Evolutionary conservation across 2,797 vertebrate genomes (phyloP).

Genomic region (Chromobotia macracanthus): DNA sequence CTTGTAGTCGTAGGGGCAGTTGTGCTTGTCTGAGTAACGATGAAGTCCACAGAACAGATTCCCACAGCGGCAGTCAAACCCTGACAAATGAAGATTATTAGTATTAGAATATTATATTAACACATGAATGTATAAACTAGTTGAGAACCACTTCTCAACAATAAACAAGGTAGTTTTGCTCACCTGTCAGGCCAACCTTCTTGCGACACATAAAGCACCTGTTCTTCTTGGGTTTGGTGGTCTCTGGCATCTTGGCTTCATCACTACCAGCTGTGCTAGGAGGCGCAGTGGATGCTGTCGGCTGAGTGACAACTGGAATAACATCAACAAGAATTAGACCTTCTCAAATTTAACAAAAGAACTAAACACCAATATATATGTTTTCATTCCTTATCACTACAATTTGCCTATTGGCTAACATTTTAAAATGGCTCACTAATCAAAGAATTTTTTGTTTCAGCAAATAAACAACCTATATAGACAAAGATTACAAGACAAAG

Average conservation of each 20-base stretch:
- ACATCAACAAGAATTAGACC: background rate
- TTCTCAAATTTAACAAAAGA: background rate
- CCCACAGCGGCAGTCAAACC: conserved; percentile 89
- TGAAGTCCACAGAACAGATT: conserved; percentile 88
- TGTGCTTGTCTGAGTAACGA: conserved; percentile 89
- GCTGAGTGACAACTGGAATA: conserved; percentile 72
- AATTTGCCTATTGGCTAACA: too few relatives aligned
- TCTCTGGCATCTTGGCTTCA: conserved; percentile 70
- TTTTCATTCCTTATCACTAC: too few relatives aligned
- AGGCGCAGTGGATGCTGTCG: conserved; percentile 58
- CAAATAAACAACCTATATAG: too few relatives aligned
- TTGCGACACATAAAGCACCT: conserved; percentile 88
- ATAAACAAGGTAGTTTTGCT: background rate
- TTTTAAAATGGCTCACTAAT: too few relatives aligned
- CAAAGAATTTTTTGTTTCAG: too few relatives aligned
- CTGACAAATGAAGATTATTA: conserved; percentile 60
- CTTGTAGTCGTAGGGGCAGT: conserved; percentile 89
- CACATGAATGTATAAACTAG: background rate
- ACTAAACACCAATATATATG: background rate
- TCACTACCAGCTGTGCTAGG: conserved; percentile 68
- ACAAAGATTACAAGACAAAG: too few relatives aligned
- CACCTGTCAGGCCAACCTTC: conserved; percentile 88
- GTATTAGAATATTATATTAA: background rate
- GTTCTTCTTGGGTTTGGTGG: conserved; percentile 81
- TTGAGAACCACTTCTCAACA: background rate